Evolutionary conservation across 2,888 invertebrate species (phyloP).

Genomic region (Tetanocera ferruginea): DNA sequence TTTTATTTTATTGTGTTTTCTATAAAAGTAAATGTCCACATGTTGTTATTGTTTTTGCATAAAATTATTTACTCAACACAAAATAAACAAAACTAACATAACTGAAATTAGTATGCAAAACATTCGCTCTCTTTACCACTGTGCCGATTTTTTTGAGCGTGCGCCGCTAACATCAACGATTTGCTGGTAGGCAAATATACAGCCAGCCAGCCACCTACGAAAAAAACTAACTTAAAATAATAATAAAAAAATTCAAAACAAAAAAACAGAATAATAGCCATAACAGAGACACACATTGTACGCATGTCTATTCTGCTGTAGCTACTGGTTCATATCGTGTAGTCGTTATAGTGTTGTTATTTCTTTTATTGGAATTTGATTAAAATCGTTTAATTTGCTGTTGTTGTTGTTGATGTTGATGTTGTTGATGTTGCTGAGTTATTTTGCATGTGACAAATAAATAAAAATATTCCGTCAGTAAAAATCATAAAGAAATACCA

Average conservation of each 20-base stretch:
- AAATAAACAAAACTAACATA: background rate
- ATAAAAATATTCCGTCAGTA: background rate
- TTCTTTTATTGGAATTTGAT: slow-evolving; percentile 2
- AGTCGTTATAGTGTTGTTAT: background rate
- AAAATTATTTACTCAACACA: slow-evolving; percentile 14
- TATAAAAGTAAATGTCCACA: background rate
- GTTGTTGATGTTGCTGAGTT: background rate
- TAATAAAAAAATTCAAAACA: background rate
- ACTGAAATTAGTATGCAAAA: slow-evolving; percentile 30
- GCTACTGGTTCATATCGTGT: background rate
- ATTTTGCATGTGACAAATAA: slow-evolving; percentile 8
- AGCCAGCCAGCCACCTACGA: slow-evolving; percentile 6
- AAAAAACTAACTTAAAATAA: background rate
- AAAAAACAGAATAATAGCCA: background rate
- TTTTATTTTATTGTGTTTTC: background rate
- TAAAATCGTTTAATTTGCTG: slow-evolving; percentile 23
- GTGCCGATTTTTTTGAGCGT: slow-evolving; percentile 4
- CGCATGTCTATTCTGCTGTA: slow-evolving; percentile 12
- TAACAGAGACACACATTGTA: slow-evolving; percentile 6
- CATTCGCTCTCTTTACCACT: slow-evolving; percentile 18
- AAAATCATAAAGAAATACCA: background rate
- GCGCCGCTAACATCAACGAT: slow-evolving; percentile 4
- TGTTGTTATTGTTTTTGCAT: background rate
- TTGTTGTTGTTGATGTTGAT: background rate
- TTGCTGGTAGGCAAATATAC: background rate